Conservation (phyloP, 2,797 vertebrate genomes). For the Scarus forsteni region DNA sequence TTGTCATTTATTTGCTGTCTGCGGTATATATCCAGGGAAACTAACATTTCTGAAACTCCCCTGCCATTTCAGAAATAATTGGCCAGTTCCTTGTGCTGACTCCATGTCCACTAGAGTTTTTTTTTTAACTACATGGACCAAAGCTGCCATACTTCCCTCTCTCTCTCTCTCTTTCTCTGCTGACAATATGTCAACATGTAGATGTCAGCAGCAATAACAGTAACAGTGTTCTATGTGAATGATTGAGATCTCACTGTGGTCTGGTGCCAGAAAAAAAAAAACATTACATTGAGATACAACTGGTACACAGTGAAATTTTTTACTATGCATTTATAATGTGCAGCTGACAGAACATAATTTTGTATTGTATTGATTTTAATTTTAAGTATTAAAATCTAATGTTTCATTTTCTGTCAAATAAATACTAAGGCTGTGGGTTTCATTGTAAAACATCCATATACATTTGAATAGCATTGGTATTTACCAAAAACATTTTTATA, state of each 20-base stretch:
- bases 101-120: slow-evolving; percentile 63
- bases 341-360: not conserved
- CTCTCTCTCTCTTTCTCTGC: slow-evolving; percentile 64
- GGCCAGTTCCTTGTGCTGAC: slow-evolving; percentile 75
- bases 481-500: too few relatives aligned
- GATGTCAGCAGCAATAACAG: slow-evolving; percentile 82
- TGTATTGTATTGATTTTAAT: slow-evolving; percentile 3
- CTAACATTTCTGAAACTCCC: slow-evolving; percentile 81
- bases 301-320: slow-evolving; percentile 16
- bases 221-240: slow-evolving; percentile 73
- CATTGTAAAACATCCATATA: too few relatives aligned
- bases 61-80: slow-evolving; percentile 86
- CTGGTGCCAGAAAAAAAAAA: slow-evolving; percentile 60
- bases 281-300: slow-evolving; percentile 68
- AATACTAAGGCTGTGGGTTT: too few relatives aligned
- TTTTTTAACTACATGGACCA: slow-evolving; percentile 25
- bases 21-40: slow-evolving; percentile 72
- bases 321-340: slow-evolving; percentile 34
- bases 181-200: slow-evolving; percentile 81
- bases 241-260: slow-evolving; percentile 81
- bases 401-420: too few relatives aligned
- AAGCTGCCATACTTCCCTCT: slow-evolving; percentile 65
- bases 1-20: slow-evolving; percentile 80
- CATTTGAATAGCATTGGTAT: too few relatives aligned
- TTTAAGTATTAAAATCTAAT: too few relatives aligned